Conservation (phyloP, 2,797 vertebrate genomes). For the Pseudochromis fuscus region DNA sequence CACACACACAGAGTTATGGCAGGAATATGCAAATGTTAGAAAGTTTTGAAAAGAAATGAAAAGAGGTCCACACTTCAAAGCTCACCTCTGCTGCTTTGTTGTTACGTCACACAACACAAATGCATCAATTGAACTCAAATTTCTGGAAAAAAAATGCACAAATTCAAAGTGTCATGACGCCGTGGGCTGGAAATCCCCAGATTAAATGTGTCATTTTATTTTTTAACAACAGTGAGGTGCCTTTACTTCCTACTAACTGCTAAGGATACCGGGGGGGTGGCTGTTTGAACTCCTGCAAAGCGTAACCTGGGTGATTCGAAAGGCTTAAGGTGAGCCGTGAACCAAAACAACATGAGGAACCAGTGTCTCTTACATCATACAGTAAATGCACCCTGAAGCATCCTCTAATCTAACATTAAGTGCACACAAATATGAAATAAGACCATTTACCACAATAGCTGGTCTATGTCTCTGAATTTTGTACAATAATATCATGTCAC, state of each 20-base stretch:
- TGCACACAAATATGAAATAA: conserved; percentile 69
- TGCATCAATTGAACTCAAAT: conserved; percentile 56
- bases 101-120: conserved; percentile 62
- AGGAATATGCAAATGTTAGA: conserved; percentile 80
- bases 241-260: too few species aligned
- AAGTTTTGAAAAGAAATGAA: conserved; percentile 47
- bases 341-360: conserved; percentile 59
- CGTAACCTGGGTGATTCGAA: conserved; percentile 46
- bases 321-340: conserved; percentile 61
- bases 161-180: conserved; percentile 38
- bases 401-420: conserved; percentile 62
- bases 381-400: conserved; percentile 69
- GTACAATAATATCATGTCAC: conserved; percentile 62
- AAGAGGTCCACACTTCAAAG: conserved; percentile 49
- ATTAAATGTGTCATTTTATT: conserved; percentile 35
- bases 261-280: conserved; percentile 19
- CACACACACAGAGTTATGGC: conserved; percentile 75
- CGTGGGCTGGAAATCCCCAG: conserved; percentile 22
- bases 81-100: conserved; percentile 63
- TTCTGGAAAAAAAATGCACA: conserved; percentile 39
- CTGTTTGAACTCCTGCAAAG: conserved; percentile 25
- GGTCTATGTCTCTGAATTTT: conserved; percentile 58
- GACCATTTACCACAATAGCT: conserved; percentile 52
- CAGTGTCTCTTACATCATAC: conserved; percentile 60
- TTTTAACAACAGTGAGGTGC: conserved; percentile 29